A percentile compares a stretch with the other conserved stretches of the same genome.
Evolutionary conservation across 2,113 vertebrate species (phyloP).

Genomic region (Tympanuchus pallidicinctus): DNA sequence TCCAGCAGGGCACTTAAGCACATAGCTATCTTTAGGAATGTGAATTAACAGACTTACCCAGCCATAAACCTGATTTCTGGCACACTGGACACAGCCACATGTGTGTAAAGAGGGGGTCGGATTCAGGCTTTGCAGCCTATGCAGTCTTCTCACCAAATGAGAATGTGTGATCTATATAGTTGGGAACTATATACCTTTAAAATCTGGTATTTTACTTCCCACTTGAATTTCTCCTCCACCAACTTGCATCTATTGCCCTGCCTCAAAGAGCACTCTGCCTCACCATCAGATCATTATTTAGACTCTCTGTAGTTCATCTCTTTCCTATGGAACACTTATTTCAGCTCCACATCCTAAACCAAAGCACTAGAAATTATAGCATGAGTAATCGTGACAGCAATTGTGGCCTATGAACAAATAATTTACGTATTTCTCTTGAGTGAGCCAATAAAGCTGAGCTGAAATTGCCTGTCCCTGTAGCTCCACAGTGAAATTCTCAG

Average conservation of each 20-base stretch:
- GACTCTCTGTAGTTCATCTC: neutral
- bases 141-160: neutral
- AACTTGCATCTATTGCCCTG: neutral
- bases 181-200: neutral
- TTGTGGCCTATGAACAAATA: neutral
- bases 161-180: neutral
- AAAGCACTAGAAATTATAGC: neutral
- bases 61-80: neutral
- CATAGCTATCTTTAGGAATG: constrained; percentile 58
- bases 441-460: neutral
- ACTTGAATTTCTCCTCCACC: neutral
- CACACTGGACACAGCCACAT: neutral
- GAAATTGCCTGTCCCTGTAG: neutral
- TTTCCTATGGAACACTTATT: neutral
- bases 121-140: neutral
- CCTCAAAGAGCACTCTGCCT: neutral
- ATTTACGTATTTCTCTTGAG: neutral
- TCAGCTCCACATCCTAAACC: neutral
- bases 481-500: neutral
- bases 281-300: neutral
- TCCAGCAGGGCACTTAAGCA: constrained; percentile 47
- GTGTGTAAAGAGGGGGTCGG: neutral
- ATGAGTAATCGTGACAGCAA: neutral
- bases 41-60: constrained; percentile 36
- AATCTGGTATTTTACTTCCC: neutral